Base-by-base conservation (phyloP, 1,140 invertebrate genomes). In the Rhopalosiphum padi region DNA sequence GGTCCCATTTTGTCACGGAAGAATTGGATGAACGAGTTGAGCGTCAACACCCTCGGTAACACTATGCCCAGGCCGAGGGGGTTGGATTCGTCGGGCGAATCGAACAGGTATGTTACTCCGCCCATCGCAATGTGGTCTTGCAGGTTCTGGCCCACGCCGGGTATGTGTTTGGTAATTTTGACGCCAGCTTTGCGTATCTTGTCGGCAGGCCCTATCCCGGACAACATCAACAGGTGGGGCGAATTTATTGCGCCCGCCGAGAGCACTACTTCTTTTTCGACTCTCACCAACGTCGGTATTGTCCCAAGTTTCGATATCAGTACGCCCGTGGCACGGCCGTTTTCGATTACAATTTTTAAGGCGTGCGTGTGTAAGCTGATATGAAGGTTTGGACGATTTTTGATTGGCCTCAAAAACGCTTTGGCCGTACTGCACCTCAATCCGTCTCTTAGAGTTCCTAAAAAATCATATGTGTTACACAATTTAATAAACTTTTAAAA, bases 171-270 rank as follows among this genome's bases (percentile, higher is more conserved):
- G 3, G 96, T 86, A 18, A 96, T 94, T 15, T 95, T 94, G 37
- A 98, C 97, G n/a, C 96, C 96, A 21, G 96, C 94, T 22, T 95
- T 94, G 0, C 94, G 86, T 5, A 96, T 94, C 94, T 98, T 96
- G 9, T 96, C 95, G 11, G 94, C 95, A 0, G 98, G 97, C 8
- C 98, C 98, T 23, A 97, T 95, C 4, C 97, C 97, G 3, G 97
- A 97, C 9, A 98, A 95, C 97, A 98, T 98, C 53, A 99, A 95
- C 8, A 99, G 94, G 55, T 97, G 97, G 0, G 98, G 97, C 51
- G 97, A 97, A 85, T 97, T 96, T 93, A 98, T 95, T 0, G 97
- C 94, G 0, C 98, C 98, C 8, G 97, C 97, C 1, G 96, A 96
- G 18, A 98, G 94, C 88, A 98, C 96, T 0, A 98, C 96, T 95